Conservation (phyloP, 2,113 vertebrate species). For the Catharus minimus region DNA sequence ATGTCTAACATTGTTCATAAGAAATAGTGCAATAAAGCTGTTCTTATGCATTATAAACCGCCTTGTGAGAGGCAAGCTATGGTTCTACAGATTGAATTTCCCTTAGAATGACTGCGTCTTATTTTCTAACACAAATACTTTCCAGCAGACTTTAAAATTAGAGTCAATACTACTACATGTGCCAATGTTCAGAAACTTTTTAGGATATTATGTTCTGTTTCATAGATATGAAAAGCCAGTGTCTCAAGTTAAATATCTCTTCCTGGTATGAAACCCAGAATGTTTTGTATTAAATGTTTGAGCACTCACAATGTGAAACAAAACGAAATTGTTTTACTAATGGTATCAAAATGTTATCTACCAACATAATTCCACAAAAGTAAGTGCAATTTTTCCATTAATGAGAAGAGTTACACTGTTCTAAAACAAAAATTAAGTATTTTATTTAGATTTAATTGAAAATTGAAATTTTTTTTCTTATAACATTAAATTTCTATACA, state of each 20-base stretch:
- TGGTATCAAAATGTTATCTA: not conserved
- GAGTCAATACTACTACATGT: not conserved
- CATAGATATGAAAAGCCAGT: not conserved
- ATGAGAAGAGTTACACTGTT: not conserved
- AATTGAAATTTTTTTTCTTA: not conserved
- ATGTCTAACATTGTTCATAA: not conserved
- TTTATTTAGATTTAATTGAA: not conserved
- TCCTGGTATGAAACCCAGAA: not conserved
- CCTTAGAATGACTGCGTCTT: not conserved
- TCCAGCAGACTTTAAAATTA: not conserved
- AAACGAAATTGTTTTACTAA: not conserved
- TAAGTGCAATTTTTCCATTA: not conserved
- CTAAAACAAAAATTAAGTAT: not conserved
- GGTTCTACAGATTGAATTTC: not conserved
- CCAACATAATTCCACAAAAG: not conserved
- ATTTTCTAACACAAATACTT: not conserved
- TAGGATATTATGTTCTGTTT: not conserved
- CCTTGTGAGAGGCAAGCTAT: not conserved
- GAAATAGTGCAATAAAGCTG: not conserved
- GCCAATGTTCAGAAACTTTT: rapidly evolving
- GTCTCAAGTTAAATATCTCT: not conserved
- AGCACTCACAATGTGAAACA: rapidly evolving
- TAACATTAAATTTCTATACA: not conserved
- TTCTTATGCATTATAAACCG: not conserved
- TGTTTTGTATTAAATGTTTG: not conserved